These are phyloP conservation scores for Scytalopus superciliaris DNA, from an alignment of 2,113 vertebrate genomes.

Conservation along the genomic window DNA sequence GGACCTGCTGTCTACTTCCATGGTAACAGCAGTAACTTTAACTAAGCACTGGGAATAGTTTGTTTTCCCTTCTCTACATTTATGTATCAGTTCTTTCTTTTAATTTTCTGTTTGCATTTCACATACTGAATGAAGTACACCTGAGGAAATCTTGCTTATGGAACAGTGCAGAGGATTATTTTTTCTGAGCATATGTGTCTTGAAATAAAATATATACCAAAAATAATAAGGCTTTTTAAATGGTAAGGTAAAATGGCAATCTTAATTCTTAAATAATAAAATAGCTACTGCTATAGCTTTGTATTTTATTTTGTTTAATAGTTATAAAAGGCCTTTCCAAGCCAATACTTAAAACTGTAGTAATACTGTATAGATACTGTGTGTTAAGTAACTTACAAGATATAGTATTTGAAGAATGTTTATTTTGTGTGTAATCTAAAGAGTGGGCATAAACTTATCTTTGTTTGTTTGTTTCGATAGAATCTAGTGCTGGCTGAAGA, in stretches of 20 bases:
- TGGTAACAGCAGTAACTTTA: slow-evolving; percentile 67
- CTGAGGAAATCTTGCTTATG: neutral
- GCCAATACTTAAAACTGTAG: neutral
- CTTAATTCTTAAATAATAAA: neutral
- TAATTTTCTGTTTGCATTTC: neutral
- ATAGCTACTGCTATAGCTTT: neutral
- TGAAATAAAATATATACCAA: neutral
- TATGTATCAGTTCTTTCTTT: neutral
- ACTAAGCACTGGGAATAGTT: slow-evolving; percentile 59
- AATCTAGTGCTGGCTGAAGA: slow-evolving; percentile 86
- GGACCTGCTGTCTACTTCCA: slow-evolving; percentile 54
- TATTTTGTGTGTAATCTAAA: neutral
- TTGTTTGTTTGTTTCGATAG: slow-evolving; percentile 71
- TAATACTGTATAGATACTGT: neutral
- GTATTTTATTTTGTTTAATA: neutral
- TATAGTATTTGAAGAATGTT: neutral
- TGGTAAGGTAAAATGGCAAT: neutral
- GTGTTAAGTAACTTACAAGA: neutral
- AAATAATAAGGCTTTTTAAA: neutral
- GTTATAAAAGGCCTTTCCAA: neutral
- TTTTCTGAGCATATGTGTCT: neutral
- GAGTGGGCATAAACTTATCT: neutral
- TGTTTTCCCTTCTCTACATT: neutral
- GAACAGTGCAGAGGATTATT: neutral
- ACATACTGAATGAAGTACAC: neutral